Evolutionary conservation across 2,888 invertebrate species (phyloP).

Genomic region (Scaptomyza cyrtandrae): DNA sequence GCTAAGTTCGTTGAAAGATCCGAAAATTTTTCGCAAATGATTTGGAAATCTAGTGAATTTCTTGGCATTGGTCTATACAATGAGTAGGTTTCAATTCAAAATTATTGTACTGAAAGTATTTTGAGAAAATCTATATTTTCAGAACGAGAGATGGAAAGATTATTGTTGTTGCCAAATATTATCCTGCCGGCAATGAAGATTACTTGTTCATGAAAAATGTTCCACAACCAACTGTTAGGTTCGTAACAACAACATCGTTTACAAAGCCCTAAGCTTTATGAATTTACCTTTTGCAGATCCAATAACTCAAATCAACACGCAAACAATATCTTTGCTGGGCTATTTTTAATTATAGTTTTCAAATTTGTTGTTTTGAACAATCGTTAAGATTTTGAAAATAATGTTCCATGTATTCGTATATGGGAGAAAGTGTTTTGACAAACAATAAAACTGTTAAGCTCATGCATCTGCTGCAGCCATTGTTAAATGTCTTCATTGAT

Average conservation of each 20-base stretch:
- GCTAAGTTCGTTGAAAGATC: not conserved
- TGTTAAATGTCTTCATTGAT: not conserved
- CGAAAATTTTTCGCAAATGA: slow-evolving; percentile 13
- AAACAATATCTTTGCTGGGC: not conserved
- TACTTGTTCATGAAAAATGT: not conserved
- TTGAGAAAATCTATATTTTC: not conserved
- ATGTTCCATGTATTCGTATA: too few relatives aligned
- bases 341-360: not conserved
- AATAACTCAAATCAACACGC: not conserved
- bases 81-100: not conserved
- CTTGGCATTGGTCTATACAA: not conserved
- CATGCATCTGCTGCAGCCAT: too few relatives aligned
- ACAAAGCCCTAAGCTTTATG: not conserved
- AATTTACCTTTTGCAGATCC: not conserved
- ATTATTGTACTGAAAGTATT: not conserved
- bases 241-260: not conserved
- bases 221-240: not conserved
- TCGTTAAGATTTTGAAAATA: too few relatives aligned
- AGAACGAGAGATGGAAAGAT: not conserved
- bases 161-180: slow-evolving; percentile 3
- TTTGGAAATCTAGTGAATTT: not conserved
- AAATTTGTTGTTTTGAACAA: not conserved
- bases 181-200: not conserved
- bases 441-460: too few relatives aligned
- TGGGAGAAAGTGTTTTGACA: too few relatives aligned